Percentiles rank a stretch among this genome's conserved stretches.
Conservation (phyloP, 30 jellyfish, hydroid and myxozoan genomes). For the Pelagia noctiluca region DNA sequence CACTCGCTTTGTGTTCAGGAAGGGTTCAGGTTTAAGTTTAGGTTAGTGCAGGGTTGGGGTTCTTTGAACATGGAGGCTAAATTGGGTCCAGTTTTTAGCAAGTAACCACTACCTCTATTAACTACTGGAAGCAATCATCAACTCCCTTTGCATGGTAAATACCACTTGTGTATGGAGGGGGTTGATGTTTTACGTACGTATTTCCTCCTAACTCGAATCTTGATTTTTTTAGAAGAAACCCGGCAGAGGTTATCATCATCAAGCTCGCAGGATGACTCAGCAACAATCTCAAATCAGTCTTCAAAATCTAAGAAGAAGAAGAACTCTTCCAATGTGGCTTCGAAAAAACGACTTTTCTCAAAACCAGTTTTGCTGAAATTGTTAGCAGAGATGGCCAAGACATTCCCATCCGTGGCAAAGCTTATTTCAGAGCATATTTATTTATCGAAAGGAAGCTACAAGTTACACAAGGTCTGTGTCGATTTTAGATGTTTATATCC, state of each 20-base stretch:
- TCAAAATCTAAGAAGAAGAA: slow-evolving; percentile 46
- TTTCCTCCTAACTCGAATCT: no score
- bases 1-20: no score
- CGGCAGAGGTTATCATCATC: slow-evolving; percentile 55
- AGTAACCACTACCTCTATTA: no score
- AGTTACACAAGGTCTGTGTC: slow-evolving; percentile 41
- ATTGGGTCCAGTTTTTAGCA: no score
- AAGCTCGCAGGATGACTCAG: slow-evolving; percentile 56
- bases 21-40: not conserved
- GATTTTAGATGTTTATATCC: no score
- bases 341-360: slow-evolving; percentile 70
- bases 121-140: no score
- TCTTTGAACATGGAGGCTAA: no score
- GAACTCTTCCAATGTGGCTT: slow-evolving; percentile 8
- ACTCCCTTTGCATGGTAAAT: no score
- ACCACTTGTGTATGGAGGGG: no score
- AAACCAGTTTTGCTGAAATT: slow-evolving; percentile 59
- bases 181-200: no score
- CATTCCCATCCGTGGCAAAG: slow-evolving; percentile 82
- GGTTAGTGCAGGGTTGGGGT: not conserved
- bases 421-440: slow-evolving; percentile 62
- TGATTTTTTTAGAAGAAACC: slow-evolving; percentile 31
- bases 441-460: slow-evolving; percentile 45
- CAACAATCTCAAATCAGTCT: slow-evolving; percentile 18
- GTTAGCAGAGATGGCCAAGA: slow-evolving; percentile 86